Percentiles rank a stretch among this genome's conserved stretches.
phyloP scores from a whole-genome alignment of 2,113 vertebrate genomes.

The Struthidea cinerea region DNA sequence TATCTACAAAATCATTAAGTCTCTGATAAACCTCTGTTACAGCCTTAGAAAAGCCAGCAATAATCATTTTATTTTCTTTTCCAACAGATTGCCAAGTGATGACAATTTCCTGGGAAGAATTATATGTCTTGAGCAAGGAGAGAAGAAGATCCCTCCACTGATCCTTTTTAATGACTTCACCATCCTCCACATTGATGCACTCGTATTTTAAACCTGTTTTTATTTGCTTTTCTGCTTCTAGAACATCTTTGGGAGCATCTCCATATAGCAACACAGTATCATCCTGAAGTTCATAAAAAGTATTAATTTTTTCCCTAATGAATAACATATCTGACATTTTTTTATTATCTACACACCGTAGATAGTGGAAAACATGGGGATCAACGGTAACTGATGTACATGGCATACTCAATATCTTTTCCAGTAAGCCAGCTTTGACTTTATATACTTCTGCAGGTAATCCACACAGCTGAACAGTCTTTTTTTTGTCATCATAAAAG shows the following conservation, averaged over 20 bases:
- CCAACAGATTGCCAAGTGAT: conserved; percentile 12
- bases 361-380: conserved; percentile 63
- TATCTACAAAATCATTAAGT: conserved; percentile 72
- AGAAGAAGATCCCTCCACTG: conserved; percentile 70
- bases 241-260: conserved; percentile 48
- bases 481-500: conserved; percentile 25
- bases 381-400: conserved; percentile 45
- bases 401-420: conserved; percentile 54
- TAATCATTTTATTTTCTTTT: conserved; percentile 52
- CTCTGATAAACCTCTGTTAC: conserved; percentile 43
- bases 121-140: conserved; percentile 24
- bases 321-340: conserved; percentile 72
- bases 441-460: conserved; percentile 70
- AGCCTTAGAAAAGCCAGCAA: conserved; percentile 68
- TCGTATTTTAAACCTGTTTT: conserved; percentile 40
- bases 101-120: conserved; percentile 9
- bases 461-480: conserved; percentile 70
- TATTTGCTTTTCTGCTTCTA: conserved; percentile 74
- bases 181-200: conserved; percentile 66
- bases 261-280: conserved; percentile 64
- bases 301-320: conserved; percentile 64
- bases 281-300: conserved; percentile 66
- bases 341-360: conserved; percentile 62
- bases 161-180: conserved; percentile 33
- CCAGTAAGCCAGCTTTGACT: conserved; percentile 67